Base-by-base conservation (phyloP, 2,113 vertebrate species). In the Taurulus bubalis region DNA sequence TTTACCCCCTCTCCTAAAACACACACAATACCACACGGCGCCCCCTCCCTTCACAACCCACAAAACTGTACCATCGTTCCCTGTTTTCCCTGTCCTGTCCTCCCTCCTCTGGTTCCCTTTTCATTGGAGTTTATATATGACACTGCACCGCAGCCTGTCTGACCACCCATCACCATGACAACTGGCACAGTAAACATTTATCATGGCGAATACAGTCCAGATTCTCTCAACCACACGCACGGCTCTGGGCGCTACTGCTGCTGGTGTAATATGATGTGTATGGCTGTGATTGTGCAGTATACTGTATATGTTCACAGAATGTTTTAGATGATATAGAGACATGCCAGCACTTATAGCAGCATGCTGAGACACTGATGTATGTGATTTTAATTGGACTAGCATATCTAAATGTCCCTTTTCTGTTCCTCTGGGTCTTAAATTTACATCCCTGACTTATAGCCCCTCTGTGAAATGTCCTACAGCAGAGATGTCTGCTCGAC, bases 121-220 rank as follows among this genome's bases (percentile, higher is more conserved):
- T 84, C 71, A 74, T 22, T 80, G 22, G 71, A 64, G 85, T 86
- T 85, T 89, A 82, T 84, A 91, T 89, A 88, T 69, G 87, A 89
- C 84, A 84, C 79, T 45, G 18, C 64, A 87, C 85, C 87, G 20
- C 89, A 87, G 79, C 75, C 75, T 34, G 79, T 85, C 83, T 87
- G 85, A 88, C 89, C 91, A 86, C 69, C 69, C 62, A 42, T 91
- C 22, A 3, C 85, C 85, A 90, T 93, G 89, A 89, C 93, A 87
- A 93, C 90, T 71, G 80, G 70, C 24, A 34, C 34, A 26, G 77
- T 77, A 93, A 92, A 92, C 91, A 93, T 92, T 80, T 85, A 87
- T 90, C 83, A 75, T 86, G 86, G 81, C 84, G 90, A 92, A 92
- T 73, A 58, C 72, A 53, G 86, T 88, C 91, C 92, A 92, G 89